Percentiles rank a stretch among this genome's conserved stretches.
Evolutionary conservation across 1,140 invertebrate species (phyloP).

Genomic region (Pomacea maculata): DNA sequence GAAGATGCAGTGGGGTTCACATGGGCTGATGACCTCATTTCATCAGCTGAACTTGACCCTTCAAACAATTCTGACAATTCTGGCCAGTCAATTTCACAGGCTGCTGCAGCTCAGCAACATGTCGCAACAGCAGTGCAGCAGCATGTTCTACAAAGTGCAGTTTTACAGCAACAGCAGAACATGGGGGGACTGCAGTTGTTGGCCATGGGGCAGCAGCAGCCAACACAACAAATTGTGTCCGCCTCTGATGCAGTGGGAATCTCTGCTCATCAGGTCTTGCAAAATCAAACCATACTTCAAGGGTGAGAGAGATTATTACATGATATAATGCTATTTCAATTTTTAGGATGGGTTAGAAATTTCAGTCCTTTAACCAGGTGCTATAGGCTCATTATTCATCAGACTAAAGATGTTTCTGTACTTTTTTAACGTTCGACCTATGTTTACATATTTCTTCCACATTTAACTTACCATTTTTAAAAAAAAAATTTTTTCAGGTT

Average conservation of each 20-base stretch:
- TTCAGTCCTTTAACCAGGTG: too few species aligned
- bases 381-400: too few species aligned
- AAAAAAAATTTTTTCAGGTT: too few species aligned
- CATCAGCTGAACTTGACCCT: slow-evolving; percentile 30
- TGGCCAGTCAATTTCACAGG: slow-evolving; percentile 9
- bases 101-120: not conserved
- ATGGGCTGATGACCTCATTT: slow-evolving; percentile 47
- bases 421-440: too few species aligned
- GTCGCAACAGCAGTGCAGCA: not conserved
- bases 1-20: slow-evolving; percentile 32
- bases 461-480: too few species aligned
- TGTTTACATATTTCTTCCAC: too few species aligned
- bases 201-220: slow-evolving; percentile 9
- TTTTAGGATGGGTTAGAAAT: not conserved
- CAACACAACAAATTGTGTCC: not conserved
- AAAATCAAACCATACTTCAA: slow-evolving; percentile 1
- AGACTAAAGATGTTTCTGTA: too few species aligned
- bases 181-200: not conserved
- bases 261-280: not conserved
- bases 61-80: slow-evolving; percentile 15
- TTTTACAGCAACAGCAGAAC: slow-evolving; percentile 7
- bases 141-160: not conserved
- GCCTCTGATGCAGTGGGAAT: not conserved
- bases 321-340: not conserved
- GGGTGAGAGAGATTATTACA: not conserved